A percentile compares a stretch with the other conserved stretches of the same genome.
Conservation (phyloP, 2,113 vertebrate species). For the Acanthochromis polyacanthus region DNA sequence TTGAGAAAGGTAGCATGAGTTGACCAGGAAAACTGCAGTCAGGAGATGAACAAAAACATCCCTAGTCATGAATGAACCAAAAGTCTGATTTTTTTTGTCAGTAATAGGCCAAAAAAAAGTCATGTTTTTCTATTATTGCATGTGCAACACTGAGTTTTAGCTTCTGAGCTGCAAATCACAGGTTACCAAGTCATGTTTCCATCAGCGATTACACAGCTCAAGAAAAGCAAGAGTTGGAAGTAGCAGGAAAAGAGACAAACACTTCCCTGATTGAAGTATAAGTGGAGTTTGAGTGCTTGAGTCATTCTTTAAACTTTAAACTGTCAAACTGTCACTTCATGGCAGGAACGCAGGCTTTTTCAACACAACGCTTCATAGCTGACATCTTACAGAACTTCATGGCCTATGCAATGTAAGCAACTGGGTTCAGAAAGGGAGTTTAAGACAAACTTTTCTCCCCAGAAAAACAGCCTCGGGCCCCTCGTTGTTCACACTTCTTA, state of each 20-base stretch:
- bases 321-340: constrained; percentile 32
- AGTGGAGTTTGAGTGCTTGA: constrained; percentile 17
- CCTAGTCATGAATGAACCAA: background rate
- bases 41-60: background rate
- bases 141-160: background rate
- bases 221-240: background rate
- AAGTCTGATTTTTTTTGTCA: background rate
- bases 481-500: background rate
- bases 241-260: background rate
- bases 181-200: background rate
- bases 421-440: background rate
- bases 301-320: constrained; percentile 28
- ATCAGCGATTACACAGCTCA: background rate
- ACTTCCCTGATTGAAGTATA: constrained; percentile 1
- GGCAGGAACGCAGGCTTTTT: background rate
- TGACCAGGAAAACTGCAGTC: constrained; percentile 13
- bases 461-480: constrained; percentile 3
- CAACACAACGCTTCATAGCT: constrained; percentile 1
- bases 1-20: background rate
- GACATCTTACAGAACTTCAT: constrained; percentile 32
- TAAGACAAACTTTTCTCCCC: background rate
- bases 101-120: constrained; percentile 1
- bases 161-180: background rate
- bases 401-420: constrained; percentile 28
- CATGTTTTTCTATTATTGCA: background rate